Base-by-base conservation (phyloP, 2,113 vertebrate genomes). In the Kobus ellipsiprymnus region DNA sequence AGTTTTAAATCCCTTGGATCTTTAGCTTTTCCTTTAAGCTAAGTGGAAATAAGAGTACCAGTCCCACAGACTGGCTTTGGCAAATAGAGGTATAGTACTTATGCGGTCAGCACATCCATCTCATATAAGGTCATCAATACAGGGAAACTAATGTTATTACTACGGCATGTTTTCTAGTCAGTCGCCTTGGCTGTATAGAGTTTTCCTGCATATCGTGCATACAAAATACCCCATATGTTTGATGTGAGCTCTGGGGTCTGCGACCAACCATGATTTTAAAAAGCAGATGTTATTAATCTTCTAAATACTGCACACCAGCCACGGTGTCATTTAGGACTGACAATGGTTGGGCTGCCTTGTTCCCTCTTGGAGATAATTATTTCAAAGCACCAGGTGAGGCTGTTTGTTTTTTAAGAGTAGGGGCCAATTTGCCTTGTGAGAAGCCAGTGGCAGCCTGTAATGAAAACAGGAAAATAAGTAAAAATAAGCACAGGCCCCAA, bases 271-370 rank as follows among this genome's bases (percentile, higher is more conserved):
- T 98, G 98, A 98, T 98, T 99, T 52, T 0, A 95, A 98, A 98
- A 99, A 98, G 97, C 99, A 99, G 98, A 98, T 99, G 99, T 98
- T 98, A 97, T 98, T 98, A 97, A 98, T 98, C 98, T 99, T 99
- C 97, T 97, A 97, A 98, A 97, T 96, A 94, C 98, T 98, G 95
- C 93, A 95, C 96, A 93, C 95, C 98, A 98, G 98, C 98, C 96
- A 97, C 98, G 93, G 98, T 98, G 98, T 98, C 98, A 97, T 95
- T 98, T 96, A 92, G 98, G 97, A 97, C 98, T 98, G 98, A 98
- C 98, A 98, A 86, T 0, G 3, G 93, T 96, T 97, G 92, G 60
- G 92, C 92, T 52, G 98, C 97, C 98, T 98, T 78, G 46, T 92
- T 98, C 90, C 96, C 84, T 97, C 97, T 97, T 91, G 96, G 91